These are phyloP conservation scores for Porites cylindrica DNA, from an alignment of 92 coral and sea anemone species.

Conservation along the genomic window DNA sequence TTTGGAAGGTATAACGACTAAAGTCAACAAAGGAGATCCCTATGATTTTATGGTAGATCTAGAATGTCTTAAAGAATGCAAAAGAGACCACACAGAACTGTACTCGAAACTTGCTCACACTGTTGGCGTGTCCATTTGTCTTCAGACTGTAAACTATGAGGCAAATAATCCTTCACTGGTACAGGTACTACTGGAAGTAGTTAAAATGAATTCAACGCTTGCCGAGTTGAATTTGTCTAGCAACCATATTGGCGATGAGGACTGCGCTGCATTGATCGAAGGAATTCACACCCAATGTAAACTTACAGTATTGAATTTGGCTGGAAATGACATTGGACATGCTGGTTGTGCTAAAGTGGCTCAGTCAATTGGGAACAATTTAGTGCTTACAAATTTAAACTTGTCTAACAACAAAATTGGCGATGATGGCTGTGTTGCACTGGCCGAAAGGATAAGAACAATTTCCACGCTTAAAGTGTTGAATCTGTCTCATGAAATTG, in stretches of 20 bases:
- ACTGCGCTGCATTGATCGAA: background rate
- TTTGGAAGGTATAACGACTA: background rate
- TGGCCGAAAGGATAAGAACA: background rate
- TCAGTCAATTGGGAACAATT: background rate
- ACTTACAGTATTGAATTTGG: background rate
- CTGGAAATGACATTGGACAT: background rate
- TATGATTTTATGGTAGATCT: background rate
- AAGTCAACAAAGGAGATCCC: background rate
- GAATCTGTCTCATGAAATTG: background rate
- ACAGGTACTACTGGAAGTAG: background rate
- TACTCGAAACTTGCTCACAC: background rate
- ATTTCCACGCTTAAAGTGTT: background rate
- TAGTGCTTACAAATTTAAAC: background rate
- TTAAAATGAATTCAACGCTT: constrained; percentile 5
- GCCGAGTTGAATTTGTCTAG: background rate
- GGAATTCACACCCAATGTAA: background rate
- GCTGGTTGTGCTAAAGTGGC: background rate
- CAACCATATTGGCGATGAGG: background rate
- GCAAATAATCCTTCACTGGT: background rate
- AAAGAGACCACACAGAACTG: background rate
- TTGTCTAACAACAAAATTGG: background rate
- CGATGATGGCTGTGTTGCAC: background rate
- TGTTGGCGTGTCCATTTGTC: background rate
- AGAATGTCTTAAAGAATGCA: background rate
- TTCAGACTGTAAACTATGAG: background rate